Conservation (phyloP, 2,888 invertebrate genomes). For the Eupelmus urozonus region DNA sequence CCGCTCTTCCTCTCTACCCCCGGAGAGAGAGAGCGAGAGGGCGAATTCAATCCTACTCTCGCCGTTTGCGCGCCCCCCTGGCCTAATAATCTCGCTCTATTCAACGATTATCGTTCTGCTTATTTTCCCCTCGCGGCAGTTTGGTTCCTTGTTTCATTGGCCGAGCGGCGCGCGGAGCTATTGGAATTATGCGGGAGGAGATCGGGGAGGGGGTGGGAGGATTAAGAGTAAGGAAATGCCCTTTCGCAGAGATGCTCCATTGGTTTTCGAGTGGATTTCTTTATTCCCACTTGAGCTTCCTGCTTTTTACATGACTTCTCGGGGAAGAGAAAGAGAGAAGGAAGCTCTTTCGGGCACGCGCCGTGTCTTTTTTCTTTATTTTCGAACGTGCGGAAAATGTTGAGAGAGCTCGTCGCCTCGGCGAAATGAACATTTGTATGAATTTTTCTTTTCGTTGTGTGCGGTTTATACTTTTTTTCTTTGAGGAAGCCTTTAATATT, state of each 20-base stretch:
- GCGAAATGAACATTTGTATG: no score
- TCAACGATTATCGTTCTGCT: slow-evolving; percentile 51
- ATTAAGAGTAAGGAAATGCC: slow-evolving; percentile 50
- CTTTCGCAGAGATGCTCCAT: slow-evolving; percentile 42
- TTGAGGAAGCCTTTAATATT: no score
- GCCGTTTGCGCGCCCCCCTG: slow-evolving; percentile 27
- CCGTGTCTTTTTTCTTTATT: no score
- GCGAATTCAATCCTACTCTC: slow-evolving; percentile 53
- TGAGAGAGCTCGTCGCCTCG: no score
- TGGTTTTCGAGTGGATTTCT: slow-evolving; percentile 33
- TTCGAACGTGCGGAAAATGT: no score
- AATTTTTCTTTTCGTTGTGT: no score
- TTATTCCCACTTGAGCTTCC: not conserved
- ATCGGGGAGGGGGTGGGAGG: slow-evolving; percentile 12
- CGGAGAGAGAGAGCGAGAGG: slow-evolving; percentile 35
- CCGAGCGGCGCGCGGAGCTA: not conserved
- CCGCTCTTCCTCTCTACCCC: slow-evolving; percentile 52
- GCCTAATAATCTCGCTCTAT: slow-evolving; percentile 61
- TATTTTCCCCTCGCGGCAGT: not conserved
- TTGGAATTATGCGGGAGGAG: slow-evolving; percentile 20
- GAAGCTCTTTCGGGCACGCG: no score
- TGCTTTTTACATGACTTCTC: slow-evolving; percentile 7
- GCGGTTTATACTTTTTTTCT: no score
- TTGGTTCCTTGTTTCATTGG: slow-evolving; percentile 20
- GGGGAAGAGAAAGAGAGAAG: no score